phyloP scores from a whole-genome alignment of 2,888 invertebrate species.

The Caenorhabditis sp. region DNA sequence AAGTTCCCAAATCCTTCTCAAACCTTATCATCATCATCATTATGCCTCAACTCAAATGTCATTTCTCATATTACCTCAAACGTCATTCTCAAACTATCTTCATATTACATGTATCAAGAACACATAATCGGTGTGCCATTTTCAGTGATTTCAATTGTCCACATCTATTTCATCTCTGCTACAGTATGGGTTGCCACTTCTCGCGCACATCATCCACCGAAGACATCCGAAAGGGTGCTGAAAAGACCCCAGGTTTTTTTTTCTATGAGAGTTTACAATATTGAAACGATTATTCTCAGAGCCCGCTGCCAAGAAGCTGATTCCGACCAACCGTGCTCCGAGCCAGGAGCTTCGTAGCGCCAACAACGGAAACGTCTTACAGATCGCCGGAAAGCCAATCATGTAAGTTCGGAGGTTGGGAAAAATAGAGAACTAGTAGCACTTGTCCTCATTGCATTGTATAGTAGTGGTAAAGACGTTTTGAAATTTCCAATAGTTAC shows the following conservation, averaged over 20 bases:
- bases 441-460: too few species aligned
- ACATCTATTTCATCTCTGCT: background rate
- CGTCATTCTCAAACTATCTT: conserved; percentile 23
- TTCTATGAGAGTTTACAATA: background rate
- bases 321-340: conserved; percentile 43
- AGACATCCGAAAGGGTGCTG: conserved; percentile 56
- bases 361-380: conserved; percentile 61
- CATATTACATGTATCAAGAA: background rate
- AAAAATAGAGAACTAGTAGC: too few species aligned
- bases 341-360: conserved; percentile 55
- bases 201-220: conserved; percentile 72
- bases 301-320: conserved; percentile 32
- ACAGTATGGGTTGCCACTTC: conserved; percentile 72
- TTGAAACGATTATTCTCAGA: conserved; percentile 42
- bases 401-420: conserved; percentile 36
- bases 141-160: background rate
- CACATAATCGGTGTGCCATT: background rate
- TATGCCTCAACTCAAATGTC: background rate
- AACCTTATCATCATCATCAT: conserved; percentile 27
- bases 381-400: conserved; percentile 68
- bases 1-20: conserved; percentile 37
- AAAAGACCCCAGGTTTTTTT: conserved; percentile 44
- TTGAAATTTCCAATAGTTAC: too few species aligned
- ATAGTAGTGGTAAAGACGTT: too few species aligned
- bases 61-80: background rate